These are phyloP conservation scores for Drosophila buzzatii DNA, from an alignment of 2,888 invertebrate genomes.

Conservation along the genomic window DNA sequence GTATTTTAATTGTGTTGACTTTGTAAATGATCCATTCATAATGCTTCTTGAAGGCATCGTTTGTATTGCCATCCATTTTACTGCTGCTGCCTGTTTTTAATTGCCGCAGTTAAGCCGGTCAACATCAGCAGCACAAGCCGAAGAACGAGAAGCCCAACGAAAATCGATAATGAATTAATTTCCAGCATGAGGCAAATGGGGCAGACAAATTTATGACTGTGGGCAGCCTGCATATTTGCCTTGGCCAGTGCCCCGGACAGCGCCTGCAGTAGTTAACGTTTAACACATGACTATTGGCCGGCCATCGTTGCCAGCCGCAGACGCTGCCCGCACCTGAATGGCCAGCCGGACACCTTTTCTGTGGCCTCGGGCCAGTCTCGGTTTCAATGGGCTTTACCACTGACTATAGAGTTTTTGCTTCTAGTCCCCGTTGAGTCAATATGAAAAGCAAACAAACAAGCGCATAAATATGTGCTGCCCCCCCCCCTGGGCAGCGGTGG, in stretches of 20 bases:
- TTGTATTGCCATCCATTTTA: conserved; percentile 18
- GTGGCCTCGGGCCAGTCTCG: conserved; percentile 27
- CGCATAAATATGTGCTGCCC: conserved; percentile 39
- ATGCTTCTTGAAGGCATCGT: conserved; percentile 68
- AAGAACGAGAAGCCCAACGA: conserved; percentile 26
- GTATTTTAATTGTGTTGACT: conserved; percentile 76
- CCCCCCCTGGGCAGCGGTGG: neutral
- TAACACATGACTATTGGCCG: conserved; percentile 38
- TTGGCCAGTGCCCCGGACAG: conserved; percentile 9
- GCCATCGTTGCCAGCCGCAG: conserved; percentile 10
- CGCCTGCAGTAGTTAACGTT: conserved; percentile 40
- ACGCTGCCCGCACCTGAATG: conserved; percentile 10
- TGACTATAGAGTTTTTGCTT: conserved; percentile 23
- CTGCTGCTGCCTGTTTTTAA: conserved; percentile 42
- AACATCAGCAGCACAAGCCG: conserved; percentile 14
- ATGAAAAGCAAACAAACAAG: conserved; percentile 47
- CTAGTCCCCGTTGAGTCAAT: conserved; percentile 52
- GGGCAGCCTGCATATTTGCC: conserved; percentile 34
- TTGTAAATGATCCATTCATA: conserved; percentile 76
- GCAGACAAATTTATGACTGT: conserved; percentile 72
- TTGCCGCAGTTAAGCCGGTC: conserved; percentile 43
- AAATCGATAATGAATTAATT: conserved; percentile 79
- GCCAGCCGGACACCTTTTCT: neutral
- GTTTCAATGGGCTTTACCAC: conserved; percentile 31
- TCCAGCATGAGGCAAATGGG: conserved; percentile 65